These are phyloP conservation scores for Peromyscus polionotus DNA, from an alignment of 2,113 vertebrate species.

Conservation along the genomic window DNA sequence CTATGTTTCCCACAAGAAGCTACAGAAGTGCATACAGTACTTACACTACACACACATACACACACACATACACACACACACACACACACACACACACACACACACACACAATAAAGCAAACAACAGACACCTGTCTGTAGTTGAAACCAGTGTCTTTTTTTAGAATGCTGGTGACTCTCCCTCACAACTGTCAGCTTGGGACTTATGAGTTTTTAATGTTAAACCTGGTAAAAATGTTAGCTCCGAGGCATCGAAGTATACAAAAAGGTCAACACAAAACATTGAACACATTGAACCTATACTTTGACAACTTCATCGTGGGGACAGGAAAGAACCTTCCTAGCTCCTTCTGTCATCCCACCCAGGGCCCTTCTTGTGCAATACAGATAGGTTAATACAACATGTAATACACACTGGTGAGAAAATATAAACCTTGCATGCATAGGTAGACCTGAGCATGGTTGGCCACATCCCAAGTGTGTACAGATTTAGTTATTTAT, in stretches of 20 bases:
- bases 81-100: neutral
- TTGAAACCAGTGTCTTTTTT: conserved; percentile 25
- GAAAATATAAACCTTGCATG: neutral
- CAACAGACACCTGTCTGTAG: conserved; percentile 9
- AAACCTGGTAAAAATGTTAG: conserved; percentile 42
- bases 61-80: neutral
- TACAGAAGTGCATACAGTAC: neutral
- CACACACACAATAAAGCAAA: neutral
- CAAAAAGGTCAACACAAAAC: conserved; percentile 7
- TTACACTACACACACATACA: neutral
- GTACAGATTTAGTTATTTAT: conserved; percentile 55
- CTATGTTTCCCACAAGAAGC: conserved; percentile 38
- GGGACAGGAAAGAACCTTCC: neutral
- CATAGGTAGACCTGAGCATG: neutral
- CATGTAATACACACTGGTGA: neutral
- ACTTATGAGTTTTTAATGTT: conserved; percentile 22
- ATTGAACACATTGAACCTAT: neutral
- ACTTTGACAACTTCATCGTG: conserved; percentile 23
- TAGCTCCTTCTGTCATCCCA: rapidly evolving
- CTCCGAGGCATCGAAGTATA: neutral
- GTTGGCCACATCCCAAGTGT: neutral
- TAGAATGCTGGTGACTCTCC: neutral
- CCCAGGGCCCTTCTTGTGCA: neutral
- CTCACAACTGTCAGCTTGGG: neutral
- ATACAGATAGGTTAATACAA: neutral